Evolutionary conservation across 2,888 invertebrate genomes (phyloP).

Genomic region (Mesorhabditis spiculigera): DNA sequence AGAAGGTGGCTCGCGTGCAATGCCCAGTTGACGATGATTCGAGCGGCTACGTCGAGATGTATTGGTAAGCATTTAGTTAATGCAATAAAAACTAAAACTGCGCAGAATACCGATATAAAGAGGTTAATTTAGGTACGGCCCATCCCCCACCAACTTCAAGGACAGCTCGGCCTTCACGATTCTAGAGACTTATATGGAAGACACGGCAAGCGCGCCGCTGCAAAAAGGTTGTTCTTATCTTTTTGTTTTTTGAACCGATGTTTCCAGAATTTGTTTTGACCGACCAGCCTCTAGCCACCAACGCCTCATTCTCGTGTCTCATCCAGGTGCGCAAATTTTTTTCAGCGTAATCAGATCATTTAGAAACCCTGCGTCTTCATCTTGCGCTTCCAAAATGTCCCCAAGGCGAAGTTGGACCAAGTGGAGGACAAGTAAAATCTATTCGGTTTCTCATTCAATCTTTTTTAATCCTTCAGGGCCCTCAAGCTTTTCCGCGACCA

Average conservation of each 20-base stretch:
- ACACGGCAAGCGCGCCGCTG: constrained; percentile 81
- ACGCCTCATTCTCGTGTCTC: constrained; percentile 18
- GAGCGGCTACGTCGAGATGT: constrained; percentile 45
- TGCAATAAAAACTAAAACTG: not conserved
- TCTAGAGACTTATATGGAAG: constrained; percentile 66
- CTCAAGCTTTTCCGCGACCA: constrained; percentile 38
- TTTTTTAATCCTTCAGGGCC: not conserved
- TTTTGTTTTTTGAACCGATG: not conserved
- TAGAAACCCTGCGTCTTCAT: constrained; percentile 35
- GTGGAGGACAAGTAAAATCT: constrained; percentile 30
- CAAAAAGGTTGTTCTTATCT: constrained; percentile 62
- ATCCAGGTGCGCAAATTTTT: not conserved
- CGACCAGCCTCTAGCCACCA: constrained; percentile 45
- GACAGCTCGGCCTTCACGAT: constrained; percentile 32
- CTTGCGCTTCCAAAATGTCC: constrained; percentile 48
- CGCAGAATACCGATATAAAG: not conserved
- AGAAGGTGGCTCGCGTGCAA: constrained; percentile 26
- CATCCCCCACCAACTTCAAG: constrained; percentile 23
- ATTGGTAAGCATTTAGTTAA: constrained; percentile 45
- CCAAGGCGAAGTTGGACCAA: constrained; percentile 38
- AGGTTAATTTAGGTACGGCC: constrained; percentile 21
- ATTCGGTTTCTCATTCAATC: not conserved
- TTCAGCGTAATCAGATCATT: not conserved
- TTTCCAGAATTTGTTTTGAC: constrained; percentile 41
- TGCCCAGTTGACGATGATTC: constrained; percentile 52